Base-by-base conservation (phyloP, 2,113 vertebrate genomes). In the Macroglossus sobrinus region DNA sequence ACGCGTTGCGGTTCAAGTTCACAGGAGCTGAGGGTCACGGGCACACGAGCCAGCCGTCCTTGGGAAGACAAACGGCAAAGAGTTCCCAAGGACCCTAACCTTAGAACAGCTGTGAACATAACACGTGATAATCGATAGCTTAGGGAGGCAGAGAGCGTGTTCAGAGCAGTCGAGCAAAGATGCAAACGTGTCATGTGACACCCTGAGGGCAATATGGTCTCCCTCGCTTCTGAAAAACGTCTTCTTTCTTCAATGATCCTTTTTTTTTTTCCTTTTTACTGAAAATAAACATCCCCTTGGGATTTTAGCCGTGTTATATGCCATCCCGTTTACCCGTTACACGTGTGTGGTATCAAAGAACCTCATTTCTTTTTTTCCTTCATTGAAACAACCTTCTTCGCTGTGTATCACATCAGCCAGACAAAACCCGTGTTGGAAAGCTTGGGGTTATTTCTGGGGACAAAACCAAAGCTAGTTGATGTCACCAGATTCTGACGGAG, bases 171-270 rank as follows among this genome's bases (percentile, higher is more conserved):
- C 15, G 50, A 1, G 33, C 53, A 50, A 45, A 69, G 45, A 26
- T 35, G 21, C 59, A 26, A 0, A 26, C 43, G 14, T 40, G 43
- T 9, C 30, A 13, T 15, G 10, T 55, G 15, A 7, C 19, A 43
- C 0, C 2, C 0, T 1, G 10, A 21, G 43, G 0, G 6, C 24
- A 5, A 6, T 28, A 19, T 28, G 5, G 28, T 7, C 1, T 9
- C 4, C 12, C 74, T 61, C 9, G 11, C 0, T 40, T 38, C 26
- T 40, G n/a, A 64, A 59, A 69, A 79, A 61, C 40, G 35, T 11
- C 75, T 28, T 40, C 53, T 22, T 47, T 50, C 74, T 71, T 63
- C 43, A 63, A 3, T 26, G 33, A 19, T 10, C 26, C 47, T 50
- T 50, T 50, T 50, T 47, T 47, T 47, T 8, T 47, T 47, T n/a